Conservation (phyloP, 2,113 vertebrate species). For the Spilogale gracilis region DNA sequence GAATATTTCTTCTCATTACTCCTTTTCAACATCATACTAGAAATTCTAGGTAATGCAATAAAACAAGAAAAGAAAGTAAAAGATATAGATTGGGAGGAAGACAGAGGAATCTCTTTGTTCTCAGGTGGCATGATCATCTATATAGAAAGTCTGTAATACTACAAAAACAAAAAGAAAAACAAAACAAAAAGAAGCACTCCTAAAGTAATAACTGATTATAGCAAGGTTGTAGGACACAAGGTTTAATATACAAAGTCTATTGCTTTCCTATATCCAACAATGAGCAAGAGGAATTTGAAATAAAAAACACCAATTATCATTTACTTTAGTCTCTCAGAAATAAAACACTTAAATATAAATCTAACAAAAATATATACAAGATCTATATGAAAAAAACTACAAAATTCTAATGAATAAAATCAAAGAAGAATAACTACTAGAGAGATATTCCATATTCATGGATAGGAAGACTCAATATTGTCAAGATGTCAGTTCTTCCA, state of each 20-base stretch:
- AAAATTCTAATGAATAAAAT: not conserved
- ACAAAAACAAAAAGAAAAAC: not conserved
- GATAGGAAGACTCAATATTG: not conserved
- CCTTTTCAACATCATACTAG: not conserved
- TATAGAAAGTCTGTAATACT: not conserved
- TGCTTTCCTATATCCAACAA: not conserved
- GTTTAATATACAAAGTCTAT: not conserved
- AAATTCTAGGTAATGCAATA: not conserved
- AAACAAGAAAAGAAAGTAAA: not conserved
- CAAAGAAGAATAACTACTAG: not conserved
- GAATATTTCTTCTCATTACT: not conserved
- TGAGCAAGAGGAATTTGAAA: not conserved
- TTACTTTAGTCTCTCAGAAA: not conserved
- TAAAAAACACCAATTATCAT: not conserved
- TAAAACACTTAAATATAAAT: not conserved
- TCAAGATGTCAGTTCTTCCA: not conserved
- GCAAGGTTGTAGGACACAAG: not conserved
- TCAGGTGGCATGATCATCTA: not conserved
- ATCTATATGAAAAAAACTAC: not conserved
- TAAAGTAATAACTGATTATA: not conserved
- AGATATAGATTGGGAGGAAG: not conserved
- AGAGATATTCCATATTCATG: not conserved
- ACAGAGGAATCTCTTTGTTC: not conserved
- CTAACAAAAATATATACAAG: not conserved
- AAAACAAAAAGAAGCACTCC: not conserved